Conservation (phyloP, 2,113 vertebrate genomes). For the Chrysemys picta region DNA sequence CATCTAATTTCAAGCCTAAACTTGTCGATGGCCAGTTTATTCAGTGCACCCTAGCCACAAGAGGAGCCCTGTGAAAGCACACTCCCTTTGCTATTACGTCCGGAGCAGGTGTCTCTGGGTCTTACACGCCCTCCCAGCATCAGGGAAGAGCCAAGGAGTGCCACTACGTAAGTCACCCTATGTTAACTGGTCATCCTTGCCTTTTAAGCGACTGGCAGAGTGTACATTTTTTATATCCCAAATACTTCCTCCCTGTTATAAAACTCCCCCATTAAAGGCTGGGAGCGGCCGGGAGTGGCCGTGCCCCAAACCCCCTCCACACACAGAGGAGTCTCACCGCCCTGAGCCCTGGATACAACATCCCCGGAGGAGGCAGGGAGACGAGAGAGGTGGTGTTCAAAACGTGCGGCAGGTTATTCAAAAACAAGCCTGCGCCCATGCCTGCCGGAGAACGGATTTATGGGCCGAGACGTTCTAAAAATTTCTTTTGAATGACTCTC, state of each 20-base stretch:
- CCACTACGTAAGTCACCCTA: neutral
- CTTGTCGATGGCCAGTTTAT: neutral
- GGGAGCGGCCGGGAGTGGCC: neutral
- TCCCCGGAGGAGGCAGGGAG: neutral
- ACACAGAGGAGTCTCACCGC: neutral
- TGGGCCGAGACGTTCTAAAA: neutral
- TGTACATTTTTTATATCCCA: neutral
- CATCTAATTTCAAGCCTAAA: neutral
- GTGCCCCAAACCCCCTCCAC: neutral
- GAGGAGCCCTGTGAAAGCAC: neutral
- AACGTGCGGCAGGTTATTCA: neutral
- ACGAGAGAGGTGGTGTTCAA: neutral
- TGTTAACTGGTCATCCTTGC: neutral
- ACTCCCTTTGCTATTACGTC: fast-evolving
- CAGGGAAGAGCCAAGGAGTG: neutral
- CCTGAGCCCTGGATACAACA: fast-evolving
- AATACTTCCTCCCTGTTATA: neutral
- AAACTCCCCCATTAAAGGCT: fast-evolving
- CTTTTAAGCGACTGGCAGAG: neutral
- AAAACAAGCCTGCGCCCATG: neutral
- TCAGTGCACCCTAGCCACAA: neutral
- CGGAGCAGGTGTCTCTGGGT: neutral
- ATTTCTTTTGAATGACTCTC: conserved; percentile 23
- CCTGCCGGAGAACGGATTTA: conserved; percentile 28
- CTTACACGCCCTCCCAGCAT: neutral